A percentile compares a stretch with the other conserved stretches of the same genome.
Evolutionary conservation across 1,140 invertebrate genomes (phyloP).

Genomic region (Samia ricini): DNA sequence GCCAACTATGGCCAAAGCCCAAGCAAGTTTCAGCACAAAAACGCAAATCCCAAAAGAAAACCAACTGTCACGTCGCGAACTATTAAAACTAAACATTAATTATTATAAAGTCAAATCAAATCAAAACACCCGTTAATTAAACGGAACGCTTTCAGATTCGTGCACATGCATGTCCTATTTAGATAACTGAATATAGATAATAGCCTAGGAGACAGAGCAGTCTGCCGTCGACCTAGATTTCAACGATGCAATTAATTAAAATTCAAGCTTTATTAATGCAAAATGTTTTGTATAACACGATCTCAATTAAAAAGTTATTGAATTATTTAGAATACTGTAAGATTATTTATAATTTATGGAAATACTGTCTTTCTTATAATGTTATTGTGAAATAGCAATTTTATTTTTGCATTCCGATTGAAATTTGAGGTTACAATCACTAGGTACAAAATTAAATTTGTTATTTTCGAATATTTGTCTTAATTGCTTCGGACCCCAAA

Average conservation of each 20-base stretch:
- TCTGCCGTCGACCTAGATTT: background rate
- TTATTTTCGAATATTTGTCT: background rate
- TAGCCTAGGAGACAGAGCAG: background rate
- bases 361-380: no score
- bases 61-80: background rate
- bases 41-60: no score
- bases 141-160: constrained; percentile 7
- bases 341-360: no score
- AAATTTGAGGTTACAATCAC: no score
- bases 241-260: background rate
- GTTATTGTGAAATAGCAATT: no score
- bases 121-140: background rate
- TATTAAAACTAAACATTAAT: background rate
- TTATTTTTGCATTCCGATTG: no score
- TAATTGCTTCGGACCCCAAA: constrained; percentile 2
- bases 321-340: no score
- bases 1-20: no score
- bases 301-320: background rate
- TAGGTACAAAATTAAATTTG: background rate
- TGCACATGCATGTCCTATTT: constrained; percentile 10
- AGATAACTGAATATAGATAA: constrained; percentile 7
- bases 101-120: background rate
- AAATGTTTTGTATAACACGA: background rate
- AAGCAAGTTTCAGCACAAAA: no score
- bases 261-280: background rate